Base-by-base conservation (phyloP, 2,888 invertebrate genomes). In the Epiblema foenella region DNA sequence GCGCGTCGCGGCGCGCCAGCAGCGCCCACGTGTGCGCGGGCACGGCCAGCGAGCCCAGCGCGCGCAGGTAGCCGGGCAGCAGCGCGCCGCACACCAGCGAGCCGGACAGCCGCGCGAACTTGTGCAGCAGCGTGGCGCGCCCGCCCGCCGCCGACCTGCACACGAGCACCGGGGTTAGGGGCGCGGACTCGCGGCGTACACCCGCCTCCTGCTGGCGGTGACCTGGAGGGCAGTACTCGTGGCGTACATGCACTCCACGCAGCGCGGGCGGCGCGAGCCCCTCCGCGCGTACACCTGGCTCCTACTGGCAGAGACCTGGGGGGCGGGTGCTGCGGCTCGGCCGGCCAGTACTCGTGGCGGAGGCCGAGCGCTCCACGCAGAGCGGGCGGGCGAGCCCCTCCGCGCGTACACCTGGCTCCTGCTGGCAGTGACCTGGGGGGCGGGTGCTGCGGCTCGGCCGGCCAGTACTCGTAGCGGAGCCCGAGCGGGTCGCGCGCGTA, bases 91-190 rank as follows among this genome's bases (percentile, higher is more conserved):
- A 97, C 74, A 98, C 93, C 83, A 97, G 94, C 88, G 98, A 98
- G 58, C 98, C 98, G 56, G 98, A 97, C 75, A 97, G 94, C 0
- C 98, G 95, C 46, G 99, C 96, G 89, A 99, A 98, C 93, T 98
- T 99, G 91, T 97, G 97, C 51, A 99, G 91, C 0, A 97, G 96
- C 8, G 97, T 96, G 67, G 97, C 95, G 68, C 96, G 94, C 0
- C 96, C 95, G 74, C 89, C 89, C 9, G 81, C 78, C 54, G 58
- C 37, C 11, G 17, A 8, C 15, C 12, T 8, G n/a, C n/a, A n/a
- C n/a, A n/a, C n/a, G n/a, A n/a, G n/a, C n/a, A n/a, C n/a, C n/a
- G n/a, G n/a, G n/a, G n/a, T n/a, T n/a, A n/a, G n/a, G n/a, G n/a
- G n/a, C n/a, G n/a, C n/a, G n/a, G n/a, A n/a, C n/a, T n/a, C n/a